Conservation (phyloP, 2,113 vertebrate species). For the Thalassoma bifasciatum region DNA sequence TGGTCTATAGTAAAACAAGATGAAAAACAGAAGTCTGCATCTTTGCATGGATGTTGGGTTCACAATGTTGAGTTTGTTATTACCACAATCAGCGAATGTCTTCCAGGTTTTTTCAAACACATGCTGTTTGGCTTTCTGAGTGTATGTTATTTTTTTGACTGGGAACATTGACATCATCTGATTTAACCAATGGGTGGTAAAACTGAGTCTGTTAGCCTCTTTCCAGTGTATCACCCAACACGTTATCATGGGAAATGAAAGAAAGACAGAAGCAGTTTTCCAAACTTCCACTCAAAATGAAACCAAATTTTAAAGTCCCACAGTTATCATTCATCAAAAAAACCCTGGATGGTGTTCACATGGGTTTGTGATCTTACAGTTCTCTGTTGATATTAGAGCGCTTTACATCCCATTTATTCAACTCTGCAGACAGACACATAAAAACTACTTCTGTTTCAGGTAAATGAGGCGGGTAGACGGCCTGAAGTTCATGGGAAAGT, state of each 20-base stretch:
- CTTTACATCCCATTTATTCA: slow-evolving; percentile 19
- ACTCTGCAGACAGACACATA: slow-evolving; percentile 47
- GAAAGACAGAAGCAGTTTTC: slow-evolving; percentile 10
- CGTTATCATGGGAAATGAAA: not conserved
- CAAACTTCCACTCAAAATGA: not conserved
- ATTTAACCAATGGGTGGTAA: too few species aligned
- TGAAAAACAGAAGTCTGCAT: too few species aligned
- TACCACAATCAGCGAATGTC: too few species aligned
- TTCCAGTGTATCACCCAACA: not conserved
- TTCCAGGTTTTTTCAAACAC: too few species aligned
- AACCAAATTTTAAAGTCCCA: slow-evolving; percentile 10
- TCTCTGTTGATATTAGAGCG: slow-evolving; percentile 3
- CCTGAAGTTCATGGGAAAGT: slow-evolving; percentile 72
- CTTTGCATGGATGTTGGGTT: too few species aligned
- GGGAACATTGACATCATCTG: too few species aligned
- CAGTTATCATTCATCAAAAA: slow-evolving; percentile 36
- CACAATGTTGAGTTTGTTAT: too few species aligned
- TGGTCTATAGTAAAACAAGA: too few species aligned
- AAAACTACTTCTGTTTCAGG: slow-evolving; percentile 73
- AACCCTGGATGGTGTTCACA: slow-evolving; percentile 19
- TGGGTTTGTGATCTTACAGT: slow-evolving; percentile 30
- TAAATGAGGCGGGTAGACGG: slow-evolving; percentile 72
- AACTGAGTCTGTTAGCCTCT: too few species aligned
- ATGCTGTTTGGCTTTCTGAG: too few species aligned
- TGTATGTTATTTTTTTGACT: too few species aligned